These are phyloP conservation scores for Oryctolagus cuniculus DNA, from an alignment of 2,113 vertebrate species.

Conservation along the genomic window mOryCun1.1 NC_091432.1:89684001-89684500, in stretches of 20 bases:
- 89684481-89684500: not conserved
- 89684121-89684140: not conserved
- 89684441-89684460: not conserved
- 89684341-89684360: not conserved
- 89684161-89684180: not conserved
- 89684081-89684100: conserved; percentile 50
- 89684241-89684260: not conserved
- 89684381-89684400: not conserved
- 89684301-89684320: not conserved
- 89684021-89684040: conserved; percentile 78
- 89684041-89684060: conserved; percentile 8
- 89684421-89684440: not conserved
- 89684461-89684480: conserved; percentile 6
- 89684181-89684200: not conserved
- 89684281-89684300: not conserved
- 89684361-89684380: not conserved
- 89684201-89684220: not conserved
- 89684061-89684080: conserved; percentile 62
- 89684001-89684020: conserved; percentile 78
- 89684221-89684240: not conserved
- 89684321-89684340: not conserved
- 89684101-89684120: conserved; percentile 64
- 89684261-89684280: not conserved
- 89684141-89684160: not conserved
- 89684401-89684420: not conserved